A percentile compares a stretch with the other conserved stretches of the same genome.
Evolutionary conservation across 2,113 vertebrate genomes (phyloP).

Genomic region (Oryctolagus cuniculus): DNA sequence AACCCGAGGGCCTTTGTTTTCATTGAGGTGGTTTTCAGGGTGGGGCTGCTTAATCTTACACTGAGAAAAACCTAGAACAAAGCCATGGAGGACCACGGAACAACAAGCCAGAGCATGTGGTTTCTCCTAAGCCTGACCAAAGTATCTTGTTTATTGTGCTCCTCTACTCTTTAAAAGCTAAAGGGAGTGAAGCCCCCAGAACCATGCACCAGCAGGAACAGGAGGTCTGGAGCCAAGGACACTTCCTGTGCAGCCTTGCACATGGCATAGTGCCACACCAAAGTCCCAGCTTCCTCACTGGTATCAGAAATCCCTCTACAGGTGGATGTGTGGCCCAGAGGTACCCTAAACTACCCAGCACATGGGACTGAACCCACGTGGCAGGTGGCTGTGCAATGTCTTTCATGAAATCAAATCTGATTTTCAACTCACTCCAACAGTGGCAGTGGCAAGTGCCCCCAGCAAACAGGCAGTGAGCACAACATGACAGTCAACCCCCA

Average conservation of each 20-base stretch:
- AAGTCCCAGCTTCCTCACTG: background rate
- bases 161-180: background rate
- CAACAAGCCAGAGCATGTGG: slow-evolving; percentile 1
- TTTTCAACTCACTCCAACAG: background rate
- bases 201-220: background rate
- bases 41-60: background rate
- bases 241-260: background rate
- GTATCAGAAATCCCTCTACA: background rate
- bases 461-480: background rate
- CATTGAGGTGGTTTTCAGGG: background rate
- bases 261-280: background rate
- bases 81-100: slow-evolving; percentile 4
- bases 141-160: background rate
- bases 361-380: too few relatives aligned
- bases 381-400: too few relatives aligned
- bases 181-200: background rate
- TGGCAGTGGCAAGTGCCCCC: rapidly evolving
- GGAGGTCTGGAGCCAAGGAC: rapidly evolving
- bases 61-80: background rate
- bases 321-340: background rate
- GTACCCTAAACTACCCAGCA: background rate
- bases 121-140: slow-evolving; percentile 15
- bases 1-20: slow-evolving; percentile 32
- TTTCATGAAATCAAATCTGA: background rate
- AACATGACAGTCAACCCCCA: rapidly evolving